Conservation (phyloP, 2,113 vertebrate genomes). For the Excalfactoria chinensis region DNA sequence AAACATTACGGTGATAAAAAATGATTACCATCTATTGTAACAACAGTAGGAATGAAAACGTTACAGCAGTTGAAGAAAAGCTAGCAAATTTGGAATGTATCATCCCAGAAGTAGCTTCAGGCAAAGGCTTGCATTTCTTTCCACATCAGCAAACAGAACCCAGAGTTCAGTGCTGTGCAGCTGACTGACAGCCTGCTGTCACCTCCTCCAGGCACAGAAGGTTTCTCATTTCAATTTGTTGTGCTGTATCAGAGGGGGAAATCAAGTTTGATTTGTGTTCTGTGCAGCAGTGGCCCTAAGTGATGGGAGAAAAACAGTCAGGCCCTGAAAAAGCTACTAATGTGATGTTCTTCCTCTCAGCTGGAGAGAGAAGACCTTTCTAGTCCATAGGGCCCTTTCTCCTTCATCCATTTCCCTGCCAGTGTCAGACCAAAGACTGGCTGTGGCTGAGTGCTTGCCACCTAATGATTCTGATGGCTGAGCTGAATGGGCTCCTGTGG, state of each 20-base stretch:
- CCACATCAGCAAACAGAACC: neutral
- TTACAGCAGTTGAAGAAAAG: neutral
- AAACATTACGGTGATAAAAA: neutral
- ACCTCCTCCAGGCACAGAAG: neutral
- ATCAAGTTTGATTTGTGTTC: neutral
- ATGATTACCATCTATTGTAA: neutral
- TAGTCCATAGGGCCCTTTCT: neutral
- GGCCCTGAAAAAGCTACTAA: neutral
- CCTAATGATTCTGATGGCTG: accelerated
- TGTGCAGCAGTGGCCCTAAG: neutral
- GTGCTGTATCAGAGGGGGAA: neutral
- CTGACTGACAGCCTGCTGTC: neutral
- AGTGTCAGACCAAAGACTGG: neutral
- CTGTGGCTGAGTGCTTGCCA: neutral
- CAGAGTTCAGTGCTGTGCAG: neutral
- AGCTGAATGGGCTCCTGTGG: neutral
- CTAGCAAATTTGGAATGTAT: neutral
- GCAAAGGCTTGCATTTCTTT: neutral
- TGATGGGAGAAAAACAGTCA: neutral
- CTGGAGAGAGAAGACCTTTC: neutral
- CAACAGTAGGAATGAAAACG: neutral
- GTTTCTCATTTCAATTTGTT: neutral
- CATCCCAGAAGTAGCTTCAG: neutral
- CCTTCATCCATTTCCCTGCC: neutral
- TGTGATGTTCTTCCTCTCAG: neutral